Percentiles rank a stretch among this genome's conserved stretches.
These are phyloP conservation scores for Lapara coniferarum DNA, from an alignment of 2,888 invertebrate genomes.

Conservation along the genomic window DNA sequence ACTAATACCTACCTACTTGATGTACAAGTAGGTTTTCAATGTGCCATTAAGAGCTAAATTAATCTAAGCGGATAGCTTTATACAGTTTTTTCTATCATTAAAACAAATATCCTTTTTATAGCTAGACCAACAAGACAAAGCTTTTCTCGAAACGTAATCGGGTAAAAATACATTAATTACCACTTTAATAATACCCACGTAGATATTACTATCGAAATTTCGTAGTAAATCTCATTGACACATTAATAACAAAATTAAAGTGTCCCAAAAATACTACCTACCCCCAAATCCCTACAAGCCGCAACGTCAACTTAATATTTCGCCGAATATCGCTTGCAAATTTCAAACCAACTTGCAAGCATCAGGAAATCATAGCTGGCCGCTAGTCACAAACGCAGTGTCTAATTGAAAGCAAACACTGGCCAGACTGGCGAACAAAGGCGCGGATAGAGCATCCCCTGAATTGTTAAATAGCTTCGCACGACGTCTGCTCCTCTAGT, in stretches of 20 bases:
- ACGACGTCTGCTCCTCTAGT: conserved; percentile 37
- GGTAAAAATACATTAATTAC: too few species aligned
- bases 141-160: too few species aligned
- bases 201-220: too few species aligned
- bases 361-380: conserved; percentile 32
- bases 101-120: background rate
- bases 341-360: conserved; percentile 1
- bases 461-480: conserved; percentile 49
- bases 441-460: conserved; percentile 37
- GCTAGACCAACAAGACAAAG: background rate
- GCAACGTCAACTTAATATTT: conserved; percentile 1
- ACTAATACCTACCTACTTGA: too few species aligned
- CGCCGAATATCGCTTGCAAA: background rate
- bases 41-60: background rate
- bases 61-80: background rate
- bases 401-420: conserved; percentile 55
- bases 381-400: conserved; percentile 36
- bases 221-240: too few species aligned
- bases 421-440: conserved; percentile 41
- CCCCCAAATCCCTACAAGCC: background rate
- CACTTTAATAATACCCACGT: background rate
- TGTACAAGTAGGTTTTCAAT: too few species aligned
- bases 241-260: background rate
- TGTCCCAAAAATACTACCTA: too few species aligned
- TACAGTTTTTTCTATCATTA: background rate